Conservation (phyloP, 30 jellyfish, hydroid and myxozoan genomes). For the Sanderia malayensis region DNA sequence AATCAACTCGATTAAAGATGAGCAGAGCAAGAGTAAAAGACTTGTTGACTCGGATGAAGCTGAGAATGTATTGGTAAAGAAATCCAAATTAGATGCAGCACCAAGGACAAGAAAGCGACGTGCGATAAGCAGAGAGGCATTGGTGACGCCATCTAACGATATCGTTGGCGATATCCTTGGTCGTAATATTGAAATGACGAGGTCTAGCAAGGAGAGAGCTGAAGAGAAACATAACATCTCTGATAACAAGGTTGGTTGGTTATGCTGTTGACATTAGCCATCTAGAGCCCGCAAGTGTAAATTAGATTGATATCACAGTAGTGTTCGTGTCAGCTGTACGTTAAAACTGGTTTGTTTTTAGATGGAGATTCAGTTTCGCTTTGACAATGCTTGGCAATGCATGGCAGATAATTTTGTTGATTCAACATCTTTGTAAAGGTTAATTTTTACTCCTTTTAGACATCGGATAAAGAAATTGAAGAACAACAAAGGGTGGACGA, state of each 20-base stretch:
- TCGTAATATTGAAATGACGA: conserved; percentile 28
- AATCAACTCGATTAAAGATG: conserved; percentile 1
- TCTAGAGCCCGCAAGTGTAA: too few species aligned
- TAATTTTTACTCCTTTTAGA: too few species aligned
- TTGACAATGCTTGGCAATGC: too few species aligned
- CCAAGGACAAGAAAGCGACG: conserved; percentile 26
- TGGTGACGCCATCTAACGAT: conserved; percentile 36
- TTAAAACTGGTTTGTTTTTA: too few species aligned
- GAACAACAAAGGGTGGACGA: too few species aligned
- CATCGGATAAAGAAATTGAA: too few species aligned
- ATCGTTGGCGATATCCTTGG: conserved; percentile 58
- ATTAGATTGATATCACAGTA: too few species aligned
- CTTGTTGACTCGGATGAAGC: background rate
- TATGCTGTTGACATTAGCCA: too few species aligned
- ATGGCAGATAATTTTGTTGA: too few species aligned
- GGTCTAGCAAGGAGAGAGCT: conserved; percentile 6
- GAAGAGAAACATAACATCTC: background rate
- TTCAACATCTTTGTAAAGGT: too few species aligned
- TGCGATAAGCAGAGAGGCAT: conserved; percentile 35
- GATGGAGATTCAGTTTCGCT: too few species aligned
- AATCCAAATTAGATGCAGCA: conserved; percentile 17
- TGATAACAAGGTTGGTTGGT: background rate
- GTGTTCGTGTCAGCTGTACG: too few species aligned
- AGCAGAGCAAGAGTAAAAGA: background rate
- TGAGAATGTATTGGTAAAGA: background rate